Evolutionary conservation across 2,113 vertebrate genomes (phyloP), one percentile per base, ranked within the genome.

Genomic region (Rhinopomastus cyanomelas): DNA sequence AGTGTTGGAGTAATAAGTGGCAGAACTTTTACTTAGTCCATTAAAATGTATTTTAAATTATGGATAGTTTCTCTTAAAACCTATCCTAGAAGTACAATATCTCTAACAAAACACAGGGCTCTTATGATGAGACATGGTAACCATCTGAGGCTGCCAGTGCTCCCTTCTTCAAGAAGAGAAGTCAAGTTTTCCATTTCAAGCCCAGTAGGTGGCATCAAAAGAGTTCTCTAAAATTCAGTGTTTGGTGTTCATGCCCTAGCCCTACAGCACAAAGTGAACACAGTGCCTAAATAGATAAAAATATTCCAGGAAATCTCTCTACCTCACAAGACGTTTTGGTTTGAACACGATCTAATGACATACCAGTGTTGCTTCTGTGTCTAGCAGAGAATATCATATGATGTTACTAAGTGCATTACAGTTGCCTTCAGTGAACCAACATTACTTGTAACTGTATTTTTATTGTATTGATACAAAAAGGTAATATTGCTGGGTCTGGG

Each of bases 171-270:
- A 2, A 36, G 51, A 69, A 32, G 67, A 68, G 46, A 51, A 92
- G 20, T 83, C 53, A 64, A 13, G 59, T 62, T 62, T 87, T 94
- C 46, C 51, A 42, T 67, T 46, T 64, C 21, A 49, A 75, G 82
- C 32, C 93, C 95, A 88, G 94, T 36, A 94, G 96, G 76, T 96
- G 94, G 94, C 94, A 95, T 66, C 68, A 25, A 66, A 81, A 66
- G 55, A 79, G 30, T 64, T 76, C 74, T 73, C 26, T 61, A 81
- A 76, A 95, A 89, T 81, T 34, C n/a, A 36, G 20, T 2, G 1
- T 84, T 69, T 19, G 39, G 12, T 57, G 44, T 53, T 84, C 1
- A 0, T 37, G n/a, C 8, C 37, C 12, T 52, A 56, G 37, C 59
- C 52, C 3, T 13, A 22, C 52, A 36, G 37, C 55, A 55, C 7